Evolutionary conservation across 2,797 vertebrate species (phyloP).

Genomic region (Crocidura indochinensis): DNA sequence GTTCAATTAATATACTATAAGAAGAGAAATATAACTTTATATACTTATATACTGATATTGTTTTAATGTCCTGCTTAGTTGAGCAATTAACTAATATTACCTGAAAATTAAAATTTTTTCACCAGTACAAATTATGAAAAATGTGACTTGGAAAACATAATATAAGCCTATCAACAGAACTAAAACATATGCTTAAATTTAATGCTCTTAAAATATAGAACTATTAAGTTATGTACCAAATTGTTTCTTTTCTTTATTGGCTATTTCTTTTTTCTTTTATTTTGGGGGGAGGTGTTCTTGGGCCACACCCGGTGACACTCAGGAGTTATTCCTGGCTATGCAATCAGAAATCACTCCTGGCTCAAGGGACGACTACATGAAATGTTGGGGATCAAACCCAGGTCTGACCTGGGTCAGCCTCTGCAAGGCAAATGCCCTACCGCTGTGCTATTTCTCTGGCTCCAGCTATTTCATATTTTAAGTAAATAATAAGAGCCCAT

Average conservation of each 20-base stretch:
- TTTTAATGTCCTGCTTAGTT: background rate
- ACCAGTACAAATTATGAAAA: slow-evolving; percentile 40
- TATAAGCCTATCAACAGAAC: background rate
- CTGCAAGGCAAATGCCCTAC: too few relatives aligned
- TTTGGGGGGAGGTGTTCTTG: too few relatives aligned
- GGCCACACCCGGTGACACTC: too few relatives aligned
- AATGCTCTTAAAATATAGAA: background rate
- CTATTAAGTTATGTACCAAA: background rate
- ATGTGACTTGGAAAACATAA: background rate
- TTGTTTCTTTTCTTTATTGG: background rate
- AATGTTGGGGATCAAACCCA: too few relatives aligned
- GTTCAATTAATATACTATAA: background rate
- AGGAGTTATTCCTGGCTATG: too few relatives aligned
- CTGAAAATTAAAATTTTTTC: background rate
- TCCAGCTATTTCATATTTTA: background rate
- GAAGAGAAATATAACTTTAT: background rate
- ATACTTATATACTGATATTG: background rate
- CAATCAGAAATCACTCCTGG: too few relatives aligned
- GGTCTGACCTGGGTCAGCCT: too few relatives aligned
- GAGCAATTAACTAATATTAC: background rate
- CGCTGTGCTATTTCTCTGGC: too few relatives aligned
- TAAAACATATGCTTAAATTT: slow-evolving; percentile 33
- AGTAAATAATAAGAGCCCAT: slow-evolving; percentile 19
- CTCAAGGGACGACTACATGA: too few relatives aligned
- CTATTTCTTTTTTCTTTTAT: background rate